Evolutionary conservation across 2,113 vertebrate genomes (phyloP), one percentile per base, ranked within the genome.

Genomic region (Megaleporinus macrocephalus): DNA sequence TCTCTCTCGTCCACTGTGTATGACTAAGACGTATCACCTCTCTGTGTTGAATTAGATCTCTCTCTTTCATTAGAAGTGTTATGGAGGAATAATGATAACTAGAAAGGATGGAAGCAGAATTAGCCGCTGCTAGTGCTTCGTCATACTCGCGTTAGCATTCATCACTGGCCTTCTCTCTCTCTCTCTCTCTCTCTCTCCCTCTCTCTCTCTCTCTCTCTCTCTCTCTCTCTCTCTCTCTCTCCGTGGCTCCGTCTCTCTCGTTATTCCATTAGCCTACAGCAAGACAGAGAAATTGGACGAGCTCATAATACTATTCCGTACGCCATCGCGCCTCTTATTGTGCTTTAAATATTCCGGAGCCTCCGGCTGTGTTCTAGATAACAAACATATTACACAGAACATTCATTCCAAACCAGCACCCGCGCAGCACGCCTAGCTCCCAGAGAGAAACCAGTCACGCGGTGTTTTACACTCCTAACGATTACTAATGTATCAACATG

Each of bases 21-120:
- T 79, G 81, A 86, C 85, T 80, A 86, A 83, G 85, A 86, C 81
- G 59, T 80, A 86, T 86, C 78, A 44, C 78, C 83, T 86, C 57
- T 47, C 73, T 80, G 30, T 27, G 49, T 81, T 79, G 36, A 83
- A 86, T 86, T 86, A 86, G 66, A 83, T 86, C 69, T 80, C 71
- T 77, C 81, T 86, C 81, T 86, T 86, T 86, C 78, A 86, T 86
- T 86, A 73, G 57, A 78, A 61, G 20, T 14, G 41, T 53, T 83
- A 72, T 73, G 73, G 49, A 11, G 75, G 68, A 83, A 83, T 86
- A 80, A 83, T 73, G 73, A 76, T 83, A 86, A 83, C 73, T 74
- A 51, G 73, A 80, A 79, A 83, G 76, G 81, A 80, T 71, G 44
- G 72, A 81, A 83, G 69, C 68, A 59, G 73, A 86, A 83, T 83